These are phyloP conservation scores for Hemistola chrysoprasaria DNA, from an alignment of 2,888 invertebrate genomes.

Conservation along the genomic window DNA sequence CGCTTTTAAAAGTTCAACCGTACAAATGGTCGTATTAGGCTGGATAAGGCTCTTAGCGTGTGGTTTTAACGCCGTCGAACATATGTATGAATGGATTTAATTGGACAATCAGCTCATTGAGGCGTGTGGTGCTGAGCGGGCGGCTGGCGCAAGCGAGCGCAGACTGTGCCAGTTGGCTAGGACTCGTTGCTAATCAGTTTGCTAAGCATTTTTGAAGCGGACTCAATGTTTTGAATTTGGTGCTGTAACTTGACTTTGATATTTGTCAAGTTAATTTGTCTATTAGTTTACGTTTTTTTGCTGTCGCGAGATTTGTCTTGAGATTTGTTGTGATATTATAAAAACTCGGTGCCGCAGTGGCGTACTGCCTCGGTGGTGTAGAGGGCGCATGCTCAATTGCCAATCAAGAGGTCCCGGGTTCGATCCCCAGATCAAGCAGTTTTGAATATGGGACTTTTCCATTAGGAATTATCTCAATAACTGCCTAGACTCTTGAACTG, in stretches of 20 bases:
- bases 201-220: slow-evolving; percentile 45
- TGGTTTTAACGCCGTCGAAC: slow-evolving; percentile 46
- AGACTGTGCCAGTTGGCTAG: slow-evolving; percentile 70
- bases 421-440: no score
- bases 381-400: no score
- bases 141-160: slow-evolving; percentile 61
- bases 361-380: no score
- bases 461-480: no score
- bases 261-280: no score
- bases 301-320: no score
- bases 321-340: no score
- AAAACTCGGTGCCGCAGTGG: no score
- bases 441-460: no score
- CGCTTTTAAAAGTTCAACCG: slow-evolving; percentile 43
- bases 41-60: slow-evolving; percentile 54
- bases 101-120: slow-evolving; percentile 72
- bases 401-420: no score
- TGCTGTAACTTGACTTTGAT: background rate
- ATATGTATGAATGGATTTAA: slow-evolving; percentile 76
- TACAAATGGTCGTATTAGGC: slow-evolving; percentile 54
- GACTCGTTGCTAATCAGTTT: slow-evolving; percentile 58
- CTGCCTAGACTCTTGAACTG: no score
- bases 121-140: slow-evolving; percentile 61
- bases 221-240: slow-evolving; percentile 19
- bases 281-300: no score